Base-by-base conservation (phyloP, 2,888 invertebrate species). In the Drosophila mimica region DNA sequence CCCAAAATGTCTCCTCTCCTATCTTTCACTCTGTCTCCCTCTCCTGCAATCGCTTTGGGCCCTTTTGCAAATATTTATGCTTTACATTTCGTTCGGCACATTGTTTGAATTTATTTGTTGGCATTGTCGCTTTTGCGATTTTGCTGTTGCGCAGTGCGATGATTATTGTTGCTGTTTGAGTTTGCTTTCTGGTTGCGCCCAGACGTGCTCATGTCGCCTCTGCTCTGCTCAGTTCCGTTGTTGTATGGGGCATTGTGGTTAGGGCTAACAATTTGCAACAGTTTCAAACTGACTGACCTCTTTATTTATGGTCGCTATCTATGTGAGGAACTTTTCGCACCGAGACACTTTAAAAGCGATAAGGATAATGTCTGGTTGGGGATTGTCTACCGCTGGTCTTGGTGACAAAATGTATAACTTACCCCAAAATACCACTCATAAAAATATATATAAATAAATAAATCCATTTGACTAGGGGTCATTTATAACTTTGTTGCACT, bases 51-150 rank as follows among this genome's bases (percentile, higher is more conserved):
- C 49, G 46, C 68, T 61, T 51, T 82, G 80, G 83, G 70, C 88
- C 82, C 88, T 89, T 87, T 85, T 61, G 88, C 87, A 87, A 87
- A 87, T 89, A 88, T 88, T 89, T 86, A 88, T 88, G 87, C 86
- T 89, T 87, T 76, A 89, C 88, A 85, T 89, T 89, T 85, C 82
- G 79, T 82, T 87, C 89, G 85, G 89, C 86, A 87, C 88, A 87
- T 89, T 87, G 87, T 87, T 89, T 87, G 88, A 88, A 87, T 87
- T 87, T 87, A 89, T 87, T 87, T 87, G 87, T 70, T 79, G 78
- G 83, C 81, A 78, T 86, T 86, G 84, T 85, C 87, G 76, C 40
- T 64, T 64, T 75, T 77, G 81, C 81, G 77, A 82, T 76, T 79
- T 69, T 74, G 88, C 82, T 87, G 36, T 82, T 56, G 76, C 72